phyloP scores from a whole-genome alignment of 2,888 invertebrate species.

The Dicyrtomina minuta region DNA sequence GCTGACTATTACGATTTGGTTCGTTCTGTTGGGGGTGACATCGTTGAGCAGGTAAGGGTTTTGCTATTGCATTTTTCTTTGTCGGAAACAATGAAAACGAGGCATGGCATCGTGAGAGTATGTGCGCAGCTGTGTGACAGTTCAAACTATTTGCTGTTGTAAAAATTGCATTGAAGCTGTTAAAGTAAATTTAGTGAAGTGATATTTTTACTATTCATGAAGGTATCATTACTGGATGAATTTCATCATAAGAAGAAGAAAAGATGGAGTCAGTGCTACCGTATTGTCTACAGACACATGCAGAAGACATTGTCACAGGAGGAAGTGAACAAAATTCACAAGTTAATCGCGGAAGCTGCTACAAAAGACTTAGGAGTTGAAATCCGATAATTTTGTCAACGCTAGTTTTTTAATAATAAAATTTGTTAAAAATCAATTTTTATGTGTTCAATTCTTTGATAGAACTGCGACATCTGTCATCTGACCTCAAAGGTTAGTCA shows the following conservation, averaged over 20 bases:
- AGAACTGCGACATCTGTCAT: too few species aligned
- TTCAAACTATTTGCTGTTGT: background rate
- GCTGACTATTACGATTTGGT: slow-evolving; percentile 75
- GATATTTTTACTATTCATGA: slow-evolving; percentile 51
- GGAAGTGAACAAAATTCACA: slow-evolving; percentile 85
- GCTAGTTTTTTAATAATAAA: too few species aligned
- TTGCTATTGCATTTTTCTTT: too few species aligned
- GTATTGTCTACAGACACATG: slow-evolving; percentile 89
- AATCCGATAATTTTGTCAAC: slow-evolving; percentile 45
- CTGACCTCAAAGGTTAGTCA: too few species aligned
- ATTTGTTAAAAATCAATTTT: too few species aligned
- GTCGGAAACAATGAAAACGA: slow-evolving; percentile 5
- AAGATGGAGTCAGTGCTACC: slow-evolving; percentile 82
- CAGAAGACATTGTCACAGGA: slow-evolving; percentile 80
- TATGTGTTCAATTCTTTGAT: too few species aligned
- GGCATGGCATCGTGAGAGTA: too few species aligned
- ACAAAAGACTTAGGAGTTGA: slow-evolving; percentile 59
- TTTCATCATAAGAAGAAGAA: slow-evolving; percentile 82
- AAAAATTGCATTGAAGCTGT: slow-evolving; percentile 26
- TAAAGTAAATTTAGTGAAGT: slow-evolving; percentile 25
- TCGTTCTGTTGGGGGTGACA: slow-evolving; percentile 81
- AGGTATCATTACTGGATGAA: slow-evolving; percentile 80
- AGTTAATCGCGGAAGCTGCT: slow-evolving; percentile 67
- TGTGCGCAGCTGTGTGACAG: background rate
- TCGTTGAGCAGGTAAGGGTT: slow-evolving; percentile 79